A percentile compares a stretch with the other conserved stretches of the same genome.
Evolutionary conservation across 2,888 invertebrate genomes (phyloP).

Genomic region (Mesodorylaimus sp.): DNA sequence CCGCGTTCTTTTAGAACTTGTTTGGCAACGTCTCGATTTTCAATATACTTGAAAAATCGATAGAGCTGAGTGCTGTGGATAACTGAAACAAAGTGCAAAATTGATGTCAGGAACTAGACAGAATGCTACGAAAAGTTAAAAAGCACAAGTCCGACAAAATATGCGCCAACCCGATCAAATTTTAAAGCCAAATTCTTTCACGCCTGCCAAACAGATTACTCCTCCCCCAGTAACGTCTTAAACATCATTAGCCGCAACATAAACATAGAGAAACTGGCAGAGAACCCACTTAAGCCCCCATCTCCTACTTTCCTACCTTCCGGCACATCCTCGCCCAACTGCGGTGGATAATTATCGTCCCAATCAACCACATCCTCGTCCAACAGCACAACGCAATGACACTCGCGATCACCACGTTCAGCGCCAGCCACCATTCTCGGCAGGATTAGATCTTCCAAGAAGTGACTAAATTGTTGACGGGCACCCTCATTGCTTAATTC

Average conservation of each 20-base stretch:
- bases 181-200: no score
- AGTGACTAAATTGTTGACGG: slow-evolving; percentile 80
- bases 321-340: slow-evolving; percentile 88
- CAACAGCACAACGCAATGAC: slow-evolving; percentile 80
- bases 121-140: no score
- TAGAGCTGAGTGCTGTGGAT: slow-evolving; percentile 86
- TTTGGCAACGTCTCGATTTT: slow-evolving; percentile 96
- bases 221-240: no score
- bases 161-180: no score
- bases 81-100: slow-evolving; percentile 49
- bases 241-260: no score
- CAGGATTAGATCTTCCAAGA: slow-evolving; percentile 78
- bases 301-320: no score
- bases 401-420: slow-evolving; percentile 82
- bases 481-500: slow-evolving; percentile 99
- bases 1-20: slow-evolving; percentile 95
- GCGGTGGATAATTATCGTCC: slow-evolving; percentile 97
- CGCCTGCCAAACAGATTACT: no score
- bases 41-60: slow-evolving; percentile 96
- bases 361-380: slow-evolving; percentile 92
- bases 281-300: no score
- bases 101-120: no score
- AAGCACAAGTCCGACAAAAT: no score
- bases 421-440: slow-evolving; percentile 72
- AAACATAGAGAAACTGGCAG: no score